phyloP scores from a whole-genome alignment of 1,140 invertebrate species.

The Mylabris phalerata region DNA sequence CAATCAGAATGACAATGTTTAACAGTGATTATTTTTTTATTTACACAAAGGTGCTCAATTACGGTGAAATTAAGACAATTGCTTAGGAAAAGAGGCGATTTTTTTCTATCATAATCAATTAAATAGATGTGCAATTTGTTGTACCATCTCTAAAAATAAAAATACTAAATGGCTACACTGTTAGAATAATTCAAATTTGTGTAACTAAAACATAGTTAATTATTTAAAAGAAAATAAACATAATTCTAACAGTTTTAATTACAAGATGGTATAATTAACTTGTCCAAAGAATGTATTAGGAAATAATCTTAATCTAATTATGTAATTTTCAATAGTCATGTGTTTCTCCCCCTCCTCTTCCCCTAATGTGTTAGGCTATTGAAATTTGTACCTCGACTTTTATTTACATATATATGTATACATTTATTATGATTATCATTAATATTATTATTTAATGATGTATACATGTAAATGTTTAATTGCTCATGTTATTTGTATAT shows the following conservation, averaged over 20 bases:
- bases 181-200: conserved; percentile 9
- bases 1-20: conserved; percentile 63
- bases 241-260: conserved; percentile 4
- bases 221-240: conserved; percentile 2
- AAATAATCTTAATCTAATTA: conserved; percentile 9
- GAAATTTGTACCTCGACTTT: conserved; percentile 13
- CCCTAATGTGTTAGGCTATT: conserved; percentile 3
- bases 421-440: too few relatives aligned
- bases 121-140: conserved; percentile 14
- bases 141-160: conserved; percentile 10
- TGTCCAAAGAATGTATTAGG: conserved; percentile 19
- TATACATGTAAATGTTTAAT: background rate
- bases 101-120: background rate
- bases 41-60: conserved; percentile 23
- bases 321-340: conserved; percentile 15
- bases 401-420: conserved; percentile 6
- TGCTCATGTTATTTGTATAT: conserved; percentile 11
- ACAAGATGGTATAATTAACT: conserved; percentile 12
- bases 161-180: conserved; percentile 5
- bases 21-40: conserved; percentile 18
- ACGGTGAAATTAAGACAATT: conserved; percentile 12
- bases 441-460: background rate
- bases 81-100: background rate
- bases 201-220: conserved; percentile 1
- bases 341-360: background rate